phyloP scores from a whole-genome alignment of 2,888 invertebrate genomes.

The Dorcus hopei region DNA sequence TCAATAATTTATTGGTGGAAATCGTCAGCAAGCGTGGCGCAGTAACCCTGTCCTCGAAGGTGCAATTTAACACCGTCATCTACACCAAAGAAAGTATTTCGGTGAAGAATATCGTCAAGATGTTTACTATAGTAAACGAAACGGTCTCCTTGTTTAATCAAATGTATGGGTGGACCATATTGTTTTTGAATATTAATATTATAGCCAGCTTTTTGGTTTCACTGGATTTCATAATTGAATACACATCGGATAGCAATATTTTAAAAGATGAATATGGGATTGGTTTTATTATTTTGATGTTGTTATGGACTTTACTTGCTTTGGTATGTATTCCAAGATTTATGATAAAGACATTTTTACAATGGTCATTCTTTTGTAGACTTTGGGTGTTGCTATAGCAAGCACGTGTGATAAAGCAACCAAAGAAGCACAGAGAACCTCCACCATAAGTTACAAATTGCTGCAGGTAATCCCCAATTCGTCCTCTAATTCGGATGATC shows the following conservation, averaged over 20 bases:
- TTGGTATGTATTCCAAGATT: conserved; percentile 4
- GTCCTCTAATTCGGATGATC: background rate
- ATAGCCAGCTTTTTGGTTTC: conserved; percentile 7
- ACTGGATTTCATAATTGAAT: conserved; percentile 13
- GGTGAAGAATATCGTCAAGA: conserved; percentile 7
- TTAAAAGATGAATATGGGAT: conserved; percentile 7
- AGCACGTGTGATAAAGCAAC: background rate
- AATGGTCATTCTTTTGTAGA: background rate
- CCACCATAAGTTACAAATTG: background rate
- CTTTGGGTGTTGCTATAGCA: background rate
- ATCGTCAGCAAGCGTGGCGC: background rate
- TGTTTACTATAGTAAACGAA: conserved; percentile 8
- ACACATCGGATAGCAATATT: conserved; percentile 1
- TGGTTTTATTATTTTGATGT: conserved; percentile 6
- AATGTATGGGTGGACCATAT: conserved; percentile 8
- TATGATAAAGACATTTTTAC: background rate
- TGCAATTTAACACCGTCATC: background rate
- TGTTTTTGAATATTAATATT: conserved; percentile 7
- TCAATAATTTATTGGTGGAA: conserved; percentile 4
- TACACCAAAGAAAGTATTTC: background rate
- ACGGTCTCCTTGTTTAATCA: conserved; percentile 4
- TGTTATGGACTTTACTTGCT: conserved; percentile 9
- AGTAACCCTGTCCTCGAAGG: background rate
- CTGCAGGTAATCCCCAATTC: background rate
- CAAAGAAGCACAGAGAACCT: background rate